Conservation (phyloP, 2,888 invertebrate genomes). For the Aporophyla lueneburgensis region DNA sequence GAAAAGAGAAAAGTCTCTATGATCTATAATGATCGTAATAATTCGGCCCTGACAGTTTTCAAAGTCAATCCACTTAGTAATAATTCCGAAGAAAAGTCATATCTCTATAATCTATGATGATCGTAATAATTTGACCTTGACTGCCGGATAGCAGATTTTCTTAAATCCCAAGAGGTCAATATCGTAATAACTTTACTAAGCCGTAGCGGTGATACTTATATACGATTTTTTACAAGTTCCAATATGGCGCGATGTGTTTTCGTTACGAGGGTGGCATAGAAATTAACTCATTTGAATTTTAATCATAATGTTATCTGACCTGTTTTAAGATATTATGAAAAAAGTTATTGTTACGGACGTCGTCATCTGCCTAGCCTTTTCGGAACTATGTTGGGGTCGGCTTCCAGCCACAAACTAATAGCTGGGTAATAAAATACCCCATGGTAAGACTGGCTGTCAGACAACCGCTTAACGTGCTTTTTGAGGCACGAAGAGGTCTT, state of each 20-base stretch:
- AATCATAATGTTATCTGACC: not conserved
- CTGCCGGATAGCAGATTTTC: not conserved
- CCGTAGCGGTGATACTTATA: not conserved
- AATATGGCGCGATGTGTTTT: constrained; percentile 1
- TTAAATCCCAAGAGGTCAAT: constrained; percentile 22
- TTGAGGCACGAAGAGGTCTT: too few species aligned
- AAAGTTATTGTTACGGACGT: not conserved
- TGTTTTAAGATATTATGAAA: constrained; percentile 8
- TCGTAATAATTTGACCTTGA: not conserved
- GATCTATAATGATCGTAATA: too few species aligned
- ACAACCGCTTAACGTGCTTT: too few species aligned
- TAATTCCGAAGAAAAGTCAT: not conserved
- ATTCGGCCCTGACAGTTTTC: not conserved
- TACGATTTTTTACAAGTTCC: not conserved
- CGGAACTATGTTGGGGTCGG: too few species aligned
- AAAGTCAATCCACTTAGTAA: not conserved
- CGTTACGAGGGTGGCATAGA: constrained; percentile 20
- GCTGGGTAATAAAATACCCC: too few species aligned
- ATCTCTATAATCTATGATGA: not conserved
- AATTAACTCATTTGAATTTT: constrained; percentile 43
- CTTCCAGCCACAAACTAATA: too few species aligned
- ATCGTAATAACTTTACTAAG: constrained; percentile 10
- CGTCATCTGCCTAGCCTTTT: too few species aligned
- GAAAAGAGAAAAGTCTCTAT: too few species aligned
- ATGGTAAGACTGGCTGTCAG: too few species aligned